phyloP scores from a whole-genome alignment of 2,797 vertebrate genomes.

The Oreortyx pictus region DNA sequence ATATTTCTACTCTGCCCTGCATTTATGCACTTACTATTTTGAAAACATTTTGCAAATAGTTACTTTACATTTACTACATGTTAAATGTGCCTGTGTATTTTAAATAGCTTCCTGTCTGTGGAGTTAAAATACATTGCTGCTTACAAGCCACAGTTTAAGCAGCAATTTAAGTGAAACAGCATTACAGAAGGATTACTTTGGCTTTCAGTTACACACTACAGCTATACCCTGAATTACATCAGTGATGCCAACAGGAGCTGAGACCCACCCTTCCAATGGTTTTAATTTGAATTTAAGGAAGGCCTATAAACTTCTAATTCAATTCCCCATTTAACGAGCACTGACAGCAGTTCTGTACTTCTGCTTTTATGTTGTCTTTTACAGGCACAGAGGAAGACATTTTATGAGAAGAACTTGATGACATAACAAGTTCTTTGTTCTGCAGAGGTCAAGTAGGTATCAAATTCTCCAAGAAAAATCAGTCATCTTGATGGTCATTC shows the following conservation, averaged over 20 bases:
- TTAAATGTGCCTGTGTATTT: background rate
- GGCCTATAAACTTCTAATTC: background rate
- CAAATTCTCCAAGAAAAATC: background rate
- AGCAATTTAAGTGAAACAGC: background rate
- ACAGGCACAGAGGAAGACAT: background rate
- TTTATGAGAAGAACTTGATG: background rate
- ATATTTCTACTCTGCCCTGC: background rate
- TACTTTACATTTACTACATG: background rate
- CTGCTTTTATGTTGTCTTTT: background rate
- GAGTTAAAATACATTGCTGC: background rate
- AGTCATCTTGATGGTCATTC: background rate
- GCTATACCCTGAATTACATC: background rate
- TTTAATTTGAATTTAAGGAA: background rate
- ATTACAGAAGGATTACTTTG: background rate
- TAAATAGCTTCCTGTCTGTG: background rate
- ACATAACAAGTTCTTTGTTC: background rate
- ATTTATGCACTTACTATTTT: background rate
- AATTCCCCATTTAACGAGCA: background rate
- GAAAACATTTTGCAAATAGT: background rate
- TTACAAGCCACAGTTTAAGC: background rate
- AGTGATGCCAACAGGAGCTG: background rate
- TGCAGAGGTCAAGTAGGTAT: background rate
- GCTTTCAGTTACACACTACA: background rate
- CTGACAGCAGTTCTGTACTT: background rate
- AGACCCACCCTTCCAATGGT: background rate